Conservation (phyloP, 92 coral and sea anemone genomes). For the Heteractis magnifica region DNA sequence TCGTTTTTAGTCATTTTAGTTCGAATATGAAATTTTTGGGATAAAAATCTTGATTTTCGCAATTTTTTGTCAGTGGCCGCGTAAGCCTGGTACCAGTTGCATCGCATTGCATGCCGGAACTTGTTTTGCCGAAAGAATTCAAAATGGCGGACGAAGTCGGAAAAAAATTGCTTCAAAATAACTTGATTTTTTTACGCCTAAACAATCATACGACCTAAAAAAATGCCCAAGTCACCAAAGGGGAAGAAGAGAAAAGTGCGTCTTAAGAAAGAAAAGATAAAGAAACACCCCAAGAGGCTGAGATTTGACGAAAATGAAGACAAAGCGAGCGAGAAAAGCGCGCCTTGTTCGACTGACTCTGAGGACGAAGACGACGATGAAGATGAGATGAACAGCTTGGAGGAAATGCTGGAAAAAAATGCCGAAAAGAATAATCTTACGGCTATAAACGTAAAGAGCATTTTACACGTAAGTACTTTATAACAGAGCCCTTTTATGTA, state of each 20-base stretch:
- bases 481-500: no score
- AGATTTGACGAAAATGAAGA: conserved; percentile 50
- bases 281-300: conserved; percentile 43
- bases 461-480: conserved; percentile 76
- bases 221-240: conserved; percentile 80
- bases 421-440: conserved; percentile 85
- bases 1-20: no score
- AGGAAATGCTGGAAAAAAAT: conserved; percentile 75
- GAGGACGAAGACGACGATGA: conserved; percentile 37
- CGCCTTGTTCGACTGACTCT: conserved; percentile 14
- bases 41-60: no score
- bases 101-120: conserved; percentile 59
- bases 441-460: conserved; percentile 80
- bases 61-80: not conserved
- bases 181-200: not conserved
- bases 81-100: conserved; percentile 11
- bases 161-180: not conserved
- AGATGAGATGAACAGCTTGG: conserved; percentile 56
- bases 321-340: conserved; percentile 18
- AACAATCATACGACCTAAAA: conserved; percentile 2
- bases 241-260: conserved; percentile 69
- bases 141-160: conserved; percentile 73
- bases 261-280: conserved; percentile 41
- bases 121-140: conserved; percentile 41
- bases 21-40: no score